These are phyloP conservation scores for Acanthopagrus latus DNA, from an alignment of 2,797 vertebrate species.

Conservation along the genomic window DNA sequence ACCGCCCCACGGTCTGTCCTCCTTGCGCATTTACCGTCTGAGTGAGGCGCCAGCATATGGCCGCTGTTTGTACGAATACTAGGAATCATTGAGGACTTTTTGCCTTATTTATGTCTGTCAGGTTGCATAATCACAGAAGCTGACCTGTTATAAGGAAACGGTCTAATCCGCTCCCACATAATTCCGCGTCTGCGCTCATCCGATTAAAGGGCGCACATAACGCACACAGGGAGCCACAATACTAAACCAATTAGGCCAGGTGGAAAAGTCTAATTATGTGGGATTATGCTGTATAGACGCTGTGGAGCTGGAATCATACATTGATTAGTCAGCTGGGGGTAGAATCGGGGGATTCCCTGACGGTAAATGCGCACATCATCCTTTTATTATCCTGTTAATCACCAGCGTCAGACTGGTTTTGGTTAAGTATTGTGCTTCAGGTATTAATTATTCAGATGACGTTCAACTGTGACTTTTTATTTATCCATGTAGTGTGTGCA, in stretches of 20 bases:
- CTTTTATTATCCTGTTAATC: no score
- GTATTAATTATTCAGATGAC: constrained; percentile 1
- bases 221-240: constrained; percentile 28
- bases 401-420: not conserved
- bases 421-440: constrained; percentile 1
- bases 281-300: constrained; percentile 56
- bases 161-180: constrained; percentile 65
- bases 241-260: constrained; percentile 59
- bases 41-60: constrained; percentile 36
- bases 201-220: constrained; percentile 56
- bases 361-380: no score
- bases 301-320: constrained; percentile 37
- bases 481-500: not conserved
- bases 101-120: constrained; percentile 72
- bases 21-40: not conserved
- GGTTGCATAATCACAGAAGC: constrained; percentile 63
- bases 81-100: constrained; percentile 53
- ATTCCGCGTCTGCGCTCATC: constrained; percentile 54
- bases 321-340: constrained; percentile 16
- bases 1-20: not conserved
- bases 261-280: constrained; percentile 61
- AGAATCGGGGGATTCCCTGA: not conserved
- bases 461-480: constrained; percentile 15
- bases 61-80: constrained; percentile 49
- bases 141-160: constrained; percentile 58